Evolutionary conservation across 1,140 invertebrate genomes (phyloP), one percentile per base, ranked within the genome.

Genomic region (Trichogramma pretiosum): DNA sequence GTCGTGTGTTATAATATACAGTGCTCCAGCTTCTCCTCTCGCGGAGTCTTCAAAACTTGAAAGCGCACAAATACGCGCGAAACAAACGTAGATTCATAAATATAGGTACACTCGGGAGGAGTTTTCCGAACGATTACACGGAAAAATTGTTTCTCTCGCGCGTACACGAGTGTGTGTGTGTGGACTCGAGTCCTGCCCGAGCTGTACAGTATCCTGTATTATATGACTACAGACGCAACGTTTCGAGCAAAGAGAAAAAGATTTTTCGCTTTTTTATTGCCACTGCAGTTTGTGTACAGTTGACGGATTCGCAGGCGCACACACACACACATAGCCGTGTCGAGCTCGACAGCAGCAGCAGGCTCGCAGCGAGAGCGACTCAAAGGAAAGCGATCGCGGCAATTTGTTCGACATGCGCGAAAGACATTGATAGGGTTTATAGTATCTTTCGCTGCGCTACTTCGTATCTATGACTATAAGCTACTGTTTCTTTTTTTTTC

Each of bases 71-170:
- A 48, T 18, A 19, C 33, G 28, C 7, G 26, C 33, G 43, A 26
- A 33, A 21, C 24, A 45, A 35, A 5, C 43, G 30, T n/a, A n/a
- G n/a, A n/a, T n/a, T n/a, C n/a, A n/a, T n/a, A n/a, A n/a, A n/a
- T n/a, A n/a, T n/a, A n/a, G n/a, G n/a, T n/a, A n/a, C n/a, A n/a
- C n/a, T n/a, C n/a, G n/a, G n/a, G n/a, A n/a, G 42, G 43, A 28
- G 49, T 51, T 46, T 51, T 51, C 49, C 49, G 14, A 46, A 51
- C 49, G 49, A 51, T 51, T 51, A 46, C 37, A 46, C 49, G 38
- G 24, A 46, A 41, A 51, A 46, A 51, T 51, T 51, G 49, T 51
- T 45, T 45, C 19, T 17, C 23, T 43, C 47, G 37, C 38, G 39
- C 40, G 33, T n/a, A n/a, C n/a, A n/a, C n/a, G n/a, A n/a, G n/a